Percentiles rank a stretch among this genome's conserved stretches.
Evolutionary conservation across 92 coral and sea anemone species (phyloP).

Genomic region (Parazoanthus darwini): DNA sequence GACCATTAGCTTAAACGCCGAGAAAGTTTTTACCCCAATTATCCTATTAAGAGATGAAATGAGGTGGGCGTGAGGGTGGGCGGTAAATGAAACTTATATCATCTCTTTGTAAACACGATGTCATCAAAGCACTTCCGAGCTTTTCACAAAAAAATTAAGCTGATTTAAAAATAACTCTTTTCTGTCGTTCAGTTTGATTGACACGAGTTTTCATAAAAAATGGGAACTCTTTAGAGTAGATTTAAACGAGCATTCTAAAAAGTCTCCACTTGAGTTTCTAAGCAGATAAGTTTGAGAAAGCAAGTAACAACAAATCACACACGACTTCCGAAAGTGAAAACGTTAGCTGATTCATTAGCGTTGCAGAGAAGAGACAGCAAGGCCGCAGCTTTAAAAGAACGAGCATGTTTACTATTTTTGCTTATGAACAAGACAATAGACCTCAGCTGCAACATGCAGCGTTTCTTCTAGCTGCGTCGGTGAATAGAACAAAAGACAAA

Average conservation of each 20-base stretch:
- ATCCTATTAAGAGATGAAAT: constrained; percentile 65
- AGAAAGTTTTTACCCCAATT: constrained; percentile 41
- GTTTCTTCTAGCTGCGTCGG: neutral
- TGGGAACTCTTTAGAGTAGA: neutral
- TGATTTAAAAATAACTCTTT: constrained; percentile 56
- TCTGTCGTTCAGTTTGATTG: constrained; percentile 46
- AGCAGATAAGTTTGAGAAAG: neutral
- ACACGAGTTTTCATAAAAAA: constrained; percentile 35
- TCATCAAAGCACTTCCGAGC: constrained; percentile 70
- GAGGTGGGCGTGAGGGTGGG: constrained; percentile 72
- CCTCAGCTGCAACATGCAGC: neutral
- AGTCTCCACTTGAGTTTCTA: neutral
- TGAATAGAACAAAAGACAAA: constrained; percentile 10
- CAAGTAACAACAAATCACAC: neutral
- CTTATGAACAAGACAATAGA: neutral
- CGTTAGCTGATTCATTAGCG: neutral
- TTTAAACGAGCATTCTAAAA: neutral
- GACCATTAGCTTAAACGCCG: constrained; percentile 35
- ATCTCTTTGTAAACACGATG: constrained; percentile 78
- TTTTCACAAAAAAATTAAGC: constrained; percentile 59
- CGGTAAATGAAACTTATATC: constrained; percentile 62
- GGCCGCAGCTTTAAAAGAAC: neutral
- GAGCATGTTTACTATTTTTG: neutral
- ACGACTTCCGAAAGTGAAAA: neutral
- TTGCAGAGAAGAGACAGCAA: neutral